These are phyloP conservation scores for Coluber constrictor DNA, from an alignment of 2,797 vertebrate species.

Conservation along the genomic window DNA sequence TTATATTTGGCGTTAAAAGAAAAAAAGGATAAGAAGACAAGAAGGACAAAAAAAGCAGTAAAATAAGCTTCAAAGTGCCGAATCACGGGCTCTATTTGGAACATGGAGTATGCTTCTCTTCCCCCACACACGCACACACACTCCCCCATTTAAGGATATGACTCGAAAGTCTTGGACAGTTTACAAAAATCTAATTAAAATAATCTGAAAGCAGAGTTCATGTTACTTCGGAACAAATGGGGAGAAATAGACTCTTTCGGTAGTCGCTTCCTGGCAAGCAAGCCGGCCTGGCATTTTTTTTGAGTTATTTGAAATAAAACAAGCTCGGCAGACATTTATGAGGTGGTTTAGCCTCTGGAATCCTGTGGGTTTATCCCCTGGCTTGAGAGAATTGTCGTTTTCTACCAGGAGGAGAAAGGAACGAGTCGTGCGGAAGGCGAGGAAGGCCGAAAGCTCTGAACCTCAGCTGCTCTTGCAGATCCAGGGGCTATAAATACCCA, in stretches of 20 bases:
- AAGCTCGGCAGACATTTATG: slow-evolving; percentile 47
- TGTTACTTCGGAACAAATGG: slow-evolving; percentile 57
- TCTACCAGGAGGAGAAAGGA: slow-evolving; percentile 48
- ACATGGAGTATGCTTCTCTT: neutral
- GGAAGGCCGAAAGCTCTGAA: slow-evolving; percentile 51
- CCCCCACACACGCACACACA: too few species aligned
- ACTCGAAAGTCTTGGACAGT: neutral
- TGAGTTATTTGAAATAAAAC: slow-evolving; percentile 60
- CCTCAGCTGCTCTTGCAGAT: slow-evolving; percentile 64
- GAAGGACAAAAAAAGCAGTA: too few species aligned
- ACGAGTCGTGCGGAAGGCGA: slow-evolving; percentile 38
- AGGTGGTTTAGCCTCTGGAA: slow-evolving; percentile 57
- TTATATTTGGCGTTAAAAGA: neutral
- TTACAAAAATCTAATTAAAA: slow-evolving; percentile 11
- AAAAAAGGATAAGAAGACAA: neutral
- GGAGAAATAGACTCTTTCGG: slow-evolving; percentile 59
- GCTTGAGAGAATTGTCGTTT: slow-evolving; percentile 48
- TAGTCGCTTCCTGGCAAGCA: slow-evolving; percentile 41
- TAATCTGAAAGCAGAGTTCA: neutral
- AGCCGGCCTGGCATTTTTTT: slow-evolving; percentile 60
- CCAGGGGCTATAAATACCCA: slow-evolving; percentile 63
- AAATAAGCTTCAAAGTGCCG: neutral
- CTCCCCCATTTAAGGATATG: neutral
- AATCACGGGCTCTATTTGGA: neutral
- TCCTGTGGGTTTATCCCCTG: slow-evolving; percentile 56